Evolutionary conservation across 1,140 invertebrate species (phyloP).

Genomic region (Apis laboriosa): DNA sequence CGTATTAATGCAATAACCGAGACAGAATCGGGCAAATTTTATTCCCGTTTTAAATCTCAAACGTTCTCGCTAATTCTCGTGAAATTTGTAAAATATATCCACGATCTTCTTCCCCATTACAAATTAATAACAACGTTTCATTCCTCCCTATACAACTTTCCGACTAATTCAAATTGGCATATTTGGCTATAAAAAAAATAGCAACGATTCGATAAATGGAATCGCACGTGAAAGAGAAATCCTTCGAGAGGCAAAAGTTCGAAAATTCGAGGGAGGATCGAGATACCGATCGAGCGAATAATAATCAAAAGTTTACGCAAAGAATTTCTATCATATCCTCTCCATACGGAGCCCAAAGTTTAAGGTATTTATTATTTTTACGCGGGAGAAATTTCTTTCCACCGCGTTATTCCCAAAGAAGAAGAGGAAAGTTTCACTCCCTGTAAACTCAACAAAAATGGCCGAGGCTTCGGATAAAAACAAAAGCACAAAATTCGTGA

Average conservation of each 20-base stretch:
- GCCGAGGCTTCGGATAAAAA: no score
- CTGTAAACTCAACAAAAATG: no score
- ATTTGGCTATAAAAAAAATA: no score
- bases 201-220: not conserved
- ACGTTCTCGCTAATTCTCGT: not conserved
- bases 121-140: not conserved
- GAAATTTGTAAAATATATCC: not conserved
- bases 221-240: no score
- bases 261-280: slow-evolving; percentile 20
- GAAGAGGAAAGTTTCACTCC: slow-evolving; percentile 1
- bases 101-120: not conserved
- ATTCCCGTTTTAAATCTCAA: not conserved
- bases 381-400: not conserved
- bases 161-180: slow-evolving; percentile 4
- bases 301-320: not conserved
- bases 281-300: not conserved
- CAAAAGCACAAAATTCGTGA: not conserved
- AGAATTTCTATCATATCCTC: no score
- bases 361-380: not conserved
- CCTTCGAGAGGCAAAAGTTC: not conserved
- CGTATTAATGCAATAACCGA: not conserved
- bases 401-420: not conserved
- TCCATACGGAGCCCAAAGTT: no score
- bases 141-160: not conserved
- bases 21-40: no score